phyloP scores from a whole-genome alignment of 92 coral and sea anemone species.

The Phenganax marumi region DNA sequence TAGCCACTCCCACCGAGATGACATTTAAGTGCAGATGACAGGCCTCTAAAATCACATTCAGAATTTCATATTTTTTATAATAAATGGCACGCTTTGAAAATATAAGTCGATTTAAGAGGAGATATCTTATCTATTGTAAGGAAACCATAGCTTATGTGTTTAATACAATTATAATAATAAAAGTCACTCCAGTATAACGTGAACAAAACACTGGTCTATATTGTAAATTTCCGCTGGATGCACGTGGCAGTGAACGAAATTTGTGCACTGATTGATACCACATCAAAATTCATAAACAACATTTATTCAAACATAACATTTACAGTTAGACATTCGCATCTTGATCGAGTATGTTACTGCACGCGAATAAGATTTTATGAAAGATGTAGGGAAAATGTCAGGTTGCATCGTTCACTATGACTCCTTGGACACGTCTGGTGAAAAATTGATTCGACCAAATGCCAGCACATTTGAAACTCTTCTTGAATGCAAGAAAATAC shows the following conservation, averaged over 20 bases:
- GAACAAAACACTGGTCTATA: background rate
- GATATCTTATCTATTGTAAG: background rate
- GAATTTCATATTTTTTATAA: background rate
- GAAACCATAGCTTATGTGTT: background rate
- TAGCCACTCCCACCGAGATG: background rate
- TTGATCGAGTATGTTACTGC: background rate
- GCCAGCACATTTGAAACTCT: constrained; percentile 14
- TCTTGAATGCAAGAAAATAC: constrained; percentile 39
- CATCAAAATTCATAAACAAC: no score
- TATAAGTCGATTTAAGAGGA: background rate
- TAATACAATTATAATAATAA: background rate
- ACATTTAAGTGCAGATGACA: no score
- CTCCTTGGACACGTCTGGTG: constrained; percentile 14
- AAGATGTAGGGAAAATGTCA: background rate
- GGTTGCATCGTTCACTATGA: constrained; percentile 27
- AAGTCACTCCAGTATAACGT: background rate
- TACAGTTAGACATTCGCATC: no score
- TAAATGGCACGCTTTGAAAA: background rate
- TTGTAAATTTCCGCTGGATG: no score
- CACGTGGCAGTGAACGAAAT: no score
- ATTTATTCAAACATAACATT: no score
- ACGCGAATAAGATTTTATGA: background rate
- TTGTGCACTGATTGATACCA: no score
- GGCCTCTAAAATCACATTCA: background rate
- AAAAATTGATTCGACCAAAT: constrained; percentile 18